Conservation (phyloP, 2,888 invertebrate species). For the Eledona agricola region DNA sequence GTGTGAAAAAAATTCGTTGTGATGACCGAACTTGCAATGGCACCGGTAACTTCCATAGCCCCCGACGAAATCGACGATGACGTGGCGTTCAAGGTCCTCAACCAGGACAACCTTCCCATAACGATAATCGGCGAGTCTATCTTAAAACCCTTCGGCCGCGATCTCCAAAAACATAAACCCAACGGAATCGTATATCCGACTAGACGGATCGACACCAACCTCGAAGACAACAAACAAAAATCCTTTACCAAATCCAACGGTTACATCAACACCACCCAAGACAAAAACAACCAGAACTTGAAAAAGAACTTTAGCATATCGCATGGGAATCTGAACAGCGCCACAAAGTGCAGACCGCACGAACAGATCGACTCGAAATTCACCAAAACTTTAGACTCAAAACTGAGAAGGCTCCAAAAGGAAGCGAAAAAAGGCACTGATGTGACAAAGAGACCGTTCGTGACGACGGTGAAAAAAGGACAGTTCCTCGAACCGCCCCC, state of each 20-base stretch:
- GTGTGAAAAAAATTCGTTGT: too few species aligned
- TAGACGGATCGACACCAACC: conserved; percentile 57
- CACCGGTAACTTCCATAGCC: conserved; percentile 51
- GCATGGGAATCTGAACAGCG: conserved; percentile 61
- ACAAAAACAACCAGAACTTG: conserved; percentile 52
- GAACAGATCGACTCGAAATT: conserved; percentile 66
- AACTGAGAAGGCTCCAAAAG: conserved; percentile 74
- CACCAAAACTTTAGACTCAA: conserved; percentile 76
- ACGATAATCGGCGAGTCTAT: conserved; percentile 56
- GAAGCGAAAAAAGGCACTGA: conserved; percentile 53
- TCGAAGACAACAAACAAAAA: conserved; percentile 55
- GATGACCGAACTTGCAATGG: conserved; percentile 43
- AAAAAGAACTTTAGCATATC: conserved; percentile 61
- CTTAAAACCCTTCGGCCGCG: conserved; percentile 59
- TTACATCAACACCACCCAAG: conserved; percentile 46
- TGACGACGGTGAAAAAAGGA: conserved; percentile 83
- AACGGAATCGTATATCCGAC: conserved; percentile 68
- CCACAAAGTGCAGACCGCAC: conserved; percentile 55
- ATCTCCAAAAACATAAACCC: conserved; percentile 61
- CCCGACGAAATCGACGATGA: conserved; percentile 54
- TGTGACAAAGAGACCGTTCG: conserved; percentile 67
- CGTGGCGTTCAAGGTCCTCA: conserved; percentile 61
- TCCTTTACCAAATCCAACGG: conserved; percentile 58
- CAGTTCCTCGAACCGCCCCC: conserved; percentile 81
- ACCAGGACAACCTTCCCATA: conserved; percentile 60